Evolutionary conservation across 2,888 invertebrate species (phyloP), one percentile per base, ranked within the genome.

Genomic region (Synanthedon formicaeformis): DNA sequence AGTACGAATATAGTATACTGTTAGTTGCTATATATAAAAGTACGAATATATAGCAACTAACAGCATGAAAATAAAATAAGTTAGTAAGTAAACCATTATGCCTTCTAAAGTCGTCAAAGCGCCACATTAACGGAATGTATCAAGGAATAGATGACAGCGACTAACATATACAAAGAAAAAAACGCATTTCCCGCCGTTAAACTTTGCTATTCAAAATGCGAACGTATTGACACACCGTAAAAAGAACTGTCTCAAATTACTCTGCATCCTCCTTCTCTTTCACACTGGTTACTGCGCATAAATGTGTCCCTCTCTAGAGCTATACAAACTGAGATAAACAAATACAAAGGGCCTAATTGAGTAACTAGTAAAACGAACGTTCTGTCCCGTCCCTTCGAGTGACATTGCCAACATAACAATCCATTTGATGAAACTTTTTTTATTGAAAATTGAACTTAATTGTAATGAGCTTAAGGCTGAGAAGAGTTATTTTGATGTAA

Each of bases 261-360:
- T 83, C 73, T 69, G 63, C 75, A 76, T 69, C 57, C 34, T n/a
- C 54, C 55, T 16, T 78, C 77, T 57, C 69, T 63, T 57, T 84
- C 70, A 51, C 18, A 23, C 65, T n/a, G 53, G 40, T 48, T 23
- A 10, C 4, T 51, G 52, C 48, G 48, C 50, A 50, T 75, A 71
- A 62, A 50, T 60, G 55, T 57, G 52, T 81, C 78, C 56, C 69
- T 63, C 59, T 84, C 74, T 60, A 56, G 61, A 67, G 73, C 81
- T 85, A 80, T 80, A 84, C 81, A 85, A 87, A 87, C 85, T 86
- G 82, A 82, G 81, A 87, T 87, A 87, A 88, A 87, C 86, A 88
- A 86, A 88, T 81, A 88, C 88, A 88, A 87, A 88, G 86, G 85
- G 85, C 85, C 88, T 88, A 88, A 88, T 88, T 88, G 88, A 88